Evolutionary conservation across 2,113 vertebrate species (phyloP).

Genomic region (Sisor rabdophorus): DNA sequence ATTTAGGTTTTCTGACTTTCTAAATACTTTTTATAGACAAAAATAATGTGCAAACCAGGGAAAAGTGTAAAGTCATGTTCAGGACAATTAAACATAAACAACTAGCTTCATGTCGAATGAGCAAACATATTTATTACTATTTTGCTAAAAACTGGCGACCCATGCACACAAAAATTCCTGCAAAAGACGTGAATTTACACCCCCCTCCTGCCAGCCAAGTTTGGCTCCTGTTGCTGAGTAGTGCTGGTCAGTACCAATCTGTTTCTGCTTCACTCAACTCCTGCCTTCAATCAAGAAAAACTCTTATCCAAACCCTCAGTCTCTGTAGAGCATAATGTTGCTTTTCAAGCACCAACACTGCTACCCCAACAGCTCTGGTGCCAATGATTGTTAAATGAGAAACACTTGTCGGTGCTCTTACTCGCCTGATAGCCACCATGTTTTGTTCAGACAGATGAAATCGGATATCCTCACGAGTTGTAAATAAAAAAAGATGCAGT

Average conservation of each 20-base stretch:
- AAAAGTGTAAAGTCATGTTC: background rate
- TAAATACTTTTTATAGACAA: too few species aligned
- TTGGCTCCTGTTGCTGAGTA: background rate
- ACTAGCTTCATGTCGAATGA: background rate
- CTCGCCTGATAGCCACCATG: background rate
- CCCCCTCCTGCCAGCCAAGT: background rate
- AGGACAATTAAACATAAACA: background rate
- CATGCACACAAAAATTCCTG: background rate
- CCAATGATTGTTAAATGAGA: slow-evolving; percentile 24
- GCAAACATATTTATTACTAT: background rate
- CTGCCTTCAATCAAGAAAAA: background rate
- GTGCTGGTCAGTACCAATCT: slow-evolving; percentile 15
- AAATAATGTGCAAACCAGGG: background rate
- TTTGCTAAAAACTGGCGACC: slow-evolving; percentile 1
- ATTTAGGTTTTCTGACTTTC: too few species aligned
- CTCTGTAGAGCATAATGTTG: background rate
- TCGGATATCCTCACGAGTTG: slow-evolving; percentile 6
- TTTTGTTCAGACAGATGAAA: background rate
- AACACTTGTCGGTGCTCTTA: slow-evolving; percentile 14
- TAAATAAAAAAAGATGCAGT: slow-evolving; percentile 17
- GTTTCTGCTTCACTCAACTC: background rate
- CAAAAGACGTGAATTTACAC: background rate
- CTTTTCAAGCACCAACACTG: slow-evolving; percentile 13
- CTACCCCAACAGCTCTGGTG: slow-evolving; percentile 21
- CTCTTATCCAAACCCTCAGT: background rate